Percentiles rank a stretch among this genome's conserved stretches.
Conservation (phyloP, 2,888 invertebrate genomes). For the Tipula vernalis region DNA sequence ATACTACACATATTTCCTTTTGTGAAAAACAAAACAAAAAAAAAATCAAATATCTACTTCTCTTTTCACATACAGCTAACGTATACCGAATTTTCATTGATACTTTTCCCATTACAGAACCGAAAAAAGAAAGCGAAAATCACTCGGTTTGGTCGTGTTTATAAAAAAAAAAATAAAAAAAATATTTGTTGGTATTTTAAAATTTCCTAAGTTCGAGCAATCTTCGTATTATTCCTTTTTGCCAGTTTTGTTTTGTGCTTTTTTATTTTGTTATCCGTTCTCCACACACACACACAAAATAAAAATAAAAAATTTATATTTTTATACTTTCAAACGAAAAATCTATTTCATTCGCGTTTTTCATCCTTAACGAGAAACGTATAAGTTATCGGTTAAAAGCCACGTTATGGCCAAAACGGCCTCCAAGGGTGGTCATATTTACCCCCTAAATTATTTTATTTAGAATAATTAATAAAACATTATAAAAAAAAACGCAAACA, state of each 20-base stretch:
- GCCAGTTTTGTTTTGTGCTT: background rate
- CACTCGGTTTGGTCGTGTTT: background rate
- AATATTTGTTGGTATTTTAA: background rate
- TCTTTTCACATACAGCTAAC: background rate
- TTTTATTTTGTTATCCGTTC: background rate
- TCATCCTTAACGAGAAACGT: slow-evolving; percentile 22
- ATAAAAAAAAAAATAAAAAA: too few species aligned
- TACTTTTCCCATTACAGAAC: background rate
- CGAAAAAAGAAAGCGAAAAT: background rate
- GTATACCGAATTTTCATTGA: background rate
- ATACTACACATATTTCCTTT: background rate
- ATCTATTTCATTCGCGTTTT: slow-evolving; percentile 22
- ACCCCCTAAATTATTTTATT: slow-evolving; percentile 19
- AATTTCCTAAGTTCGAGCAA: background rate
- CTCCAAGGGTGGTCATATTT: slow-evolving; percentile 21
- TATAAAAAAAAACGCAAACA: background rate
- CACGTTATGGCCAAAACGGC: slow-evolving; percentile 23
- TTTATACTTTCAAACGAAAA: slow-evolving; percentile 4
- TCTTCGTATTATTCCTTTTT: background rate
- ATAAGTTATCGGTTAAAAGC: slow-evolving; percentile 19
- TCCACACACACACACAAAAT: background rate
- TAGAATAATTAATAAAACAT: slow-evolving; percentile 13
- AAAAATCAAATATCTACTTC: background rate
- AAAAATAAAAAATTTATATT: background rate
- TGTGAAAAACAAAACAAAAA: background rate